Percentiles rank a stretch among this genome's conserved stretches.
These are phyloP conservation scores for Lepilemur ruficaudatus DNA, from an alignment of 2,797 vertebrate species.

Conservation along the genomic window DNA sequence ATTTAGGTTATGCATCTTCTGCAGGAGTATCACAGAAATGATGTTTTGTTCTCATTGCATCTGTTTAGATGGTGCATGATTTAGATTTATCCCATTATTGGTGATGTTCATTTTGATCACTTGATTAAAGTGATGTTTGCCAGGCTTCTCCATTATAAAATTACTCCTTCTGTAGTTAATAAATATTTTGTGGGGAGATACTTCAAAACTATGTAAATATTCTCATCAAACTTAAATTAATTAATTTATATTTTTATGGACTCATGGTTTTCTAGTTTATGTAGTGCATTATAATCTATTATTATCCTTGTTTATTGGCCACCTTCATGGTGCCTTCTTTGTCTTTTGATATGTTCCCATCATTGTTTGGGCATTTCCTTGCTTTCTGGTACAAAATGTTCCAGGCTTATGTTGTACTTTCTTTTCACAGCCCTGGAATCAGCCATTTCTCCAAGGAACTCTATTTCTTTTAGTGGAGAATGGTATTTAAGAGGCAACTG, in stretches of 20 bases:
- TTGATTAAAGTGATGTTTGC: conserved; percentile 27
- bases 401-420: conserved; percentile 1
- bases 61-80: not conserved
- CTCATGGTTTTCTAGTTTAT: conserved; percentile 23
- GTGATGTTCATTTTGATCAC: conserved; percentile 26
- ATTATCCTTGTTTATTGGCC: conserved; percentile 20
- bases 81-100: conserved; percentile 44
- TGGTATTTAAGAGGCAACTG: conserved; percentile 11
- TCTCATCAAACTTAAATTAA: conserved; percentile 22
- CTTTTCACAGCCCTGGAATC: not conserved
- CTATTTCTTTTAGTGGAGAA: conserved; percentile 7
- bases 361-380: conserved; percentile 32
- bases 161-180: conserved; percentile 38
- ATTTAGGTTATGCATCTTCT: conserved; percentile 28
- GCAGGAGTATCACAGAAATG: conserved; percentile 29
- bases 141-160: conserved; percentile 16
- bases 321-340: conserved; percentile 38
- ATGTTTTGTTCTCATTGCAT: conserved; percentile 32
- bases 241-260: conserved; percentile 12
- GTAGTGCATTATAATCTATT: conserved; percentile 9
- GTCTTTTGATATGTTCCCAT: conserved; percentile 8
- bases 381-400: conserved; percentile 30
- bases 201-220: conserved; percentile 37
- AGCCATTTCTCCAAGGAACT: conserved; percentile 38
- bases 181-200: conserved; percentile 28